Evolutionary conservation across 2,113 vertebrate species (phyloP), one percentile per base, ranked within the genome.

Genomic region (Cairina moschata): DNA sequence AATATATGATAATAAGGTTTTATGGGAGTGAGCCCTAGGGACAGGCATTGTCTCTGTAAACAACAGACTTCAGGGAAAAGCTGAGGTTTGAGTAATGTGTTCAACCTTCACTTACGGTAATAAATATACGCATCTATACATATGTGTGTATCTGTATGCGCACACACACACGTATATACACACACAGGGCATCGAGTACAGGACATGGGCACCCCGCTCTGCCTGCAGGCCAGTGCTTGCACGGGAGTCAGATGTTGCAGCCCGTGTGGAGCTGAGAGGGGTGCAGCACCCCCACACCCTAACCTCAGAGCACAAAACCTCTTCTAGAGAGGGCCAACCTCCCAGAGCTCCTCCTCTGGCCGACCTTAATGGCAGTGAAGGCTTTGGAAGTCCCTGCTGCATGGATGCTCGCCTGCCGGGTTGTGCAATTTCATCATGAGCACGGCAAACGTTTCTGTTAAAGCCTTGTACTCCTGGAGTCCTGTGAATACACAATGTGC

Each of bases 1-100:
- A 97, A 97, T 98, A 97, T 76, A 96, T 95, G 97, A 96, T 97
- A 97, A 97, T 96, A 75, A 97, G 96, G 92, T 95, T 98, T 97
- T 96, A 96, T 88, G 94, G 97, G 95, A 97, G 94, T 7, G 88
- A 97, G 91, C 97, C 97, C 97, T 36, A 78, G 97, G 97, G 97
- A 96, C 86, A 73, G 73, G 82, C 93, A 83, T 93, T 97, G 95
- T 97, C 92, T 97, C 97, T 91, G 97, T 93, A 97, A 98, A 98
- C 97, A 97, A 95, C 42, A 34, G 97, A 86, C 96, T 93, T 88
- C 60, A 83, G 97, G 96, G 96, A 91, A 84, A 97, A 97, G 97
- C 92, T 90, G 95, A 89, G 91, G 93, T 86, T 94, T 97, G 97
- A 97, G 91, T 96, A 90, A 97, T 96, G 95, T n/a, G 88, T 96